Evolutionary conservation across 2,888 invertebrate genomes (phyloP).

Genomic region (Hypena proboscidalis): DNA sequence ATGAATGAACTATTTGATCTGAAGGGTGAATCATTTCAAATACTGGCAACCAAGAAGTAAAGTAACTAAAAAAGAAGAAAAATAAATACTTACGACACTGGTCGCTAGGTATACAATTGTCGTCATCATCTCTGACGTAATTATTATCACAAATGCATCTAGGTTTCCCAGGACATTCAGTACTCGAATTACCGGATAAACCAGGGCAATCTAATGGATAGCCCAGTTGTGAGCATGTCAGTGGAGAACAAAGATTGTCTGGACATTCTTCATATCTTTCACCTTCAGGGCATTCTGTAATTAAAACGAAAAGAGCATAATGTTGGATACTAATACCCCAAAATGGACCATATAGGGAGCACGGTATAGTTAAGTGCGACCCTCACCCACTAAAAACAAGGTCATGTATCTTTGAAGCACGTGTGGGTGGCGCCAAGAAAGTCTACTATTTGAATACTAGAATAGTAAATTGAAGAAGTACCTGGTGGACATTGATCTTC

Average conservation of each 20-base stretch:
- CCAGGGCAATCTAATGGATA: slow-evolving; percentile 29
- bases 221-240: slow-evolving; percentile 40
- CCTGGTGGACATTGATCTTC: too few species aligned
- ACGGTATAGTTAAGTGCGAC: too few species aligned
- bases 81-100: slow-evolving; percentile 33
- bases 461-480: slow-evolving; percentile 14
- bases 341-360: too few species aligned
- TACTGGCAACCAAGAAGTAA: too few species aligned
- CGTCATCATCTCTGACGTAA: slow-evolving; percentile 8
- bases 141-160: slow-evolving; percentile 7
- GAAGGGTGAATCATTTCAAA: too few species aligned
- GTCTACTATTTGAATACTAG: neutral
- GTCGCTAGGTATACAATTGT: slow-evolving; percentile 34
- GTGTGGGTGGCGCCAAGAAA: too few species aligned
- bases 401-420: too few species aligned
- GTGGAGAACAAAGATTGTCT: slow-evolving; percentile 25
- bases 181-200: neutral
- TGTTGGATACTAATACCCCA: too few species aligned
- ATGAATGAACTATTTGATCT: too few species aligned
- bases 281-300: slow-evolving; percentile 27
- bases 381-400: too few species aligned
- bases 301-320: neutral
- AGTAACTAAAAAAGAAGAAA: neutral
- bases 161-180: slow-evolving; percentile 3
- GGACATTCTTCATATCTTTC: slow-evolving; percentile 41